Conservation (phyloP, 1,140 invertebrate genomes). For the Drosophila ogumai region DNA sequence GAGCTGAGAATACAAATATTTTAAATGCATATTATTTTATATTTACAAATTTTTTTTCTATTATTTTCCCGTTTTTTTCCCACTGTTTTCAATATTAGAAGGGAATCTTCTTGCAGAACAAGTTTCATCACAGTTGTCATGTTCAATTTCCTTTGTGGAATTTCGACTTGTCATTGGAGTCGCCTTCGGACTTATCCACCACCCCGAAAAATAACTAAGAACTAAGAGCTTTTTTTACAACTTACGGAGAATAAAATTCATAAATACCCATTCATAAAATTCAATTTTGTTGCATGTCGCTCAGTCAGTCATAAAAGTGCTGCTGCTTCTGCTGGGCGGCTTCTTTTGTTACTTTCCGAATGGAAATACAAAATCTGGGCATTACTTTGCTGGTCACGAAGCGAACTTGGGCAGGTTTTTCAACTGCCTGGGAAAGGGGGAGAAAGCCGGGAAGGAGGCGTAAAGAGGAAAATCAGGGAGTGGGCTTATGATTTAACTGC, state of each 20-base stretch:
- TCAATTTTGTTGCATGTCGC: conserved; percentile 83
- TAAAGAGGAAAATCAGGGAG: conserved; percentile 19
- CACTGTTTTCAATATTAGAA: conserved; percentile 39
- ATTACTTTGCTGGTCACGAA: conserved; percentile 78
- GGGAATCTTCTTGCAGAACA: conserved; percentile 43
- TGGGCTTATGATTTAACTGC: conserved; percentile 68
- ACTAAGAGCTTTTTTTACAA: conserved; percentile 62
- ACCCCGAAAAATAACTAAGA: conserved; percentile 39
- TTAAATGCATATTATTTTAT: too few relatives aligned
- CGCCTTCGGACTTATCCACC: conserved; percentile 21
- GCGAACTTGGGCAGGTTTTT: conserved; percentile 47
- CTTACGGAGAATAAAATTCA: conserved; percentile 74
- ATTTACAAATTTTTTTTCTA: neutral
- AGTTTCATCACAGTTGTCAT: conserved; percentile 78
- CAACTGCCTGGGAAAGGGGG: neutral
- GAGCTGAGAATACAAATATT: too few relatives aligned
- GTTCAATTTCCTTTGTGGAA: conserved; percentile 73
- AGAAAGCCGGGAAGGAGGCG: neutral
- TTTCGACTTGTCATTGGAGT: conserved; percentile 63
- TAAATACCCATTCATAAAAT: conserved; percentile 83
- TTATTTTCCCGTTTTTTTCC: neutral
- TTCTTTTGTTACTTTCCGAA: conserved; percentile 69
- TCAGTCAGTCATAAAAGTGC: conserved; percentile 68
- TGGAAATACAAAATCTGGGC: conserved; percentile 74
- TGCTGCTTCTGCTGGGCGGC: conserved; percentile 63